Evolutionary conservation across 2,113 vertebrate genomes (phyloP), one percentile per base, ranked within the genome.

Genomic region (Pipra filicauda): DNA sequence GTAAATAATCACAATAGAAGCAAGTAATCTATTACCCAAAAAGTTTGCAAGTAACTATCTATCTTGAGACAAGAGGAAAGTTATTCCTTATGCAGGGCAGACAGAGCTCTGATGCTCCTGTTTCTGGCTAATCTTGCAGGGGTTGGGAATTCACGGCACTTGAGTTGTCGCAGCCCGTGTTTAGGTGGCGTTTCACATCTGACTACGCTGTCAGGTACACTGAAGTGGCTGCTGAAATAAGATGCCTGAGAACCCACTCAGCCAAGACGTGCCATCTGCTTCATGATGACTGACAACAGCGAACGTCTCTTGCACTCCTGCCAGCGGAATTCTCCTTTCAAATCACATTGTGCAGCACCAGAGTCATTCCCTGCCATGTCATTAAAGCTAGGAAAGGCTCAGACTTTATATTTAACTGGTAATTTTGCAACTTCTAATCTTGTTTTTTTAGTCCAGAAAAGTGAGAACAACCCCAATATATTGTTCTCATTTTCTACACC

Each of bases 201-300:
- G 55, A 46, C 19, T 31, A 3, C 1, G 6, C 84, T 80, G 84
- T 91, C 95, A 95, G 90, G 85, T n/a, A 15, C 33, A 1, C 72
- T 74, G 72, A 71, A 84, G 82, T 71, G 59, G 19, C 2, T 93
- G 48, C 65, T 83, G 85, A 75, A 88, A 86, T 86, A 31, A 85
- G 89, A 26, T 48, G 59, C 72, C 82, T 51, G 82, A 90, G 88
- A 94, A 57, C 11, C 64, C 76, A 41, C 48, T 94, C 93, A 90
- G 79, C 92, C 93, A 93, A 85, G 90, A 93, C 2, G 0, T 67
- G 82, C 91, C 91, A 95, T 95, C 95, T 96, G 95, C 82, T 92
- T 80, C 51, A 82, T 43, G 46, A 24, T 49, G 72, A 71, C 46
- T 94, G 94, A 93, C 82, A 91, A 11, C 74, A 62, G 51, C 0